Base-by-base conservation (phyloP, 1,140 invertebrate genomes). In the Lamellibrachia luymesi region DNA sequence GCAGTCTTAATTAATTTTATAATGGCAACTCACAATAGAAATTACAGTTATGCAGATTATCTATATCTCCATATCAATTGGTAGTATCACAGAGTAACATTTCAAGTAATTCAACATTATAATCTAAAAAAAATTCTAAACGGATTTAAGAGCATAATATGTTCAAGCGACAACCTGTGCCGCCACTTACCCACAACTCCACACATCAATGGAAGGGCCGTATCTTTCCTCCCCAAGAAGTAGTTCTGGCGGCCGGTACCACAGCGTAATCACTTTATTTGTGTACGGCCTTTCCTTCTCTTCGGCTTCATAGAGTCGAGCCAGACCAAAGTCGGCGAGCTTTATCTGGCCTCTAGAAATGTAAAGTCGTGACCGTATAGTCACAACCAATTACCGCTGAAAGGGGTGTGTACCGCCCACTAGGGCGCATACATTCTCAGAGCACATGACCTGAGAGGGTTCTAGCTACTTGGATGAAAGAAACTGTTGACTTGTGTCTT, bases 191-290 rank as follows among this genome's bases (percentile, higher is more conserved):
- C 99, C 99, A 96, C 99, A 99, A 95, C 99, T 99, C 99, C 99
- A 99, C 25, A 99, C 98, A 97, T 99, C 99, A 94, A 99, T 99
- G 0, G 99, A 98, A 10, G 99, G 98, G 0, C 99, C 99, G 96
- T 99, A 99, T 92, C 99, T 97, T 96, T 99, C 99, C 96, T 99
- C 99, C 5, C 99, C 99, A 0, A 99, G 97, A 89, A 99, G 96
- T 92, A 99, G 96, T 96, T 99, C 99, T 1, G 99, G 99, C 17
- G 99, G 99, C 90, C 98, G 97, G 97, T 99, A 99, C 99, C 99
- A 99, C 50, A 99, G 96, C 17, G 99, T 99, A 94, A 99, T 99
- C 1, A 99, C 99, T 97, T 99, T 99, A 95, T 97, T 97, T 2
- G 99, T 99, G 96, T 99, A 99, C 0, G 99, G 98, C 90, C 99